Evolutionary conservation across 2,797 vertebrate species (phyloP).

Genomic region (Enteromius thamalakanensis): DNA sequence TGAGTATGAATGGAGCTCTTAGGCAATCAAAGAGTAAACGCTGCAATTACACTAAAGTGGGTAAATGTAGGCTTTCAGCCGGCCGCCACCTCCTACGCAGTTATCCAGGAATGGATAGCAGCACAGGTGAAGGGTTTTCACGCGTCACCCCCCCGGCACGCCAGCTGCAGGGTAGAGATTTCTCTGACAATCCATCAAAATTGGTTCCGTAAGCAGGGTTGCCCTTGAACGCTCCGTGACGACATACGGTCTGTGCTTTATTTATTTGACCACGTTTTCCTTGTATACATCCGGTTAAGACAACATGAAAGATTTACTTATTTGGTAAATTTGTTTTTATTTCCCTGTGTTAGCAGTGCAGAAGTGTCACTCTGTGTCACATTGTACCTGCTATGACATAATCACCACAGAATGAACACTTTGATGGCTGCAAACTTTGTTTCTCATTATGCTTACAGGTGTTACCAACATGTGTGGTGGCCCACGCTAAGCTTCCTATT

Average conservation of each 20-base stretch:
- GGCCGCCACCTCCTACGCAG: constrained; percentile 71
- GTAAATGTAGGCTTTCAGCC: constrained; percentile 78
- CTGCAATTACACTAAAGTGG: constrained; percentile 77
- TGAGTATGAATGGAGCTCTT: constrained; percentile 75
- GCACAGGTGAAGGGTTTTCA: constrained; percentile 67
- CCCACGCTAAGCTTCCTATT: constrained; percentile 38
- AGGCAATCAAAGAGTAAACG: constrained; percentile 71
- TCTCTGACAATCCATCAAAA: constrained; percentile 39
- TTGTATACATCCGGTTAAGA: background rate
- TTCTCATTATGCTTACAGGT: constrained; percentile 38
- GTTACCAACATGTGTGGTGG: constrained; percentile 37
- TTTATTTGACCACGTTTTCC: background rate
- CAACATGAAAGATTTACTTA: background rate
- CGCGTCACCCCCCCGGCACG: constrained; percentile 21
- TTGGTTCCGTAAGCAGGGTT: constrained; percentile 47
- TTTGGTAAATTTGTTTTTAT: background rate
- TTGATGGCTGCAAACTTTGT: constrained; percentile 1
- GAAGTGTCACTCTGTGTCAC: background rate
- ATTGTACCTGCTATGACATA: background rate
- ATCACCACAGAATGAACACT: background rate
- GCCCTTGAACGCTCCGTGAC: constrained; percentile 21
- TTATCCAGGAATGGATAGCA: constrained; percentile 65
- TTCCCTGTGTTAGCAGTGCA: background rate
- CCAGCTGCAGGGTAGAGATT: constrained; percentile 46
- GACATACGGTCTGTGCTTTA: background rate